A percentile compares a stretch with the other conserved stretches of the same genome.
Evolutionary conservation across 2,888 invertebrate species (phyloP).

Genomic region (Drepanosiphum platanoidis): DNA sequence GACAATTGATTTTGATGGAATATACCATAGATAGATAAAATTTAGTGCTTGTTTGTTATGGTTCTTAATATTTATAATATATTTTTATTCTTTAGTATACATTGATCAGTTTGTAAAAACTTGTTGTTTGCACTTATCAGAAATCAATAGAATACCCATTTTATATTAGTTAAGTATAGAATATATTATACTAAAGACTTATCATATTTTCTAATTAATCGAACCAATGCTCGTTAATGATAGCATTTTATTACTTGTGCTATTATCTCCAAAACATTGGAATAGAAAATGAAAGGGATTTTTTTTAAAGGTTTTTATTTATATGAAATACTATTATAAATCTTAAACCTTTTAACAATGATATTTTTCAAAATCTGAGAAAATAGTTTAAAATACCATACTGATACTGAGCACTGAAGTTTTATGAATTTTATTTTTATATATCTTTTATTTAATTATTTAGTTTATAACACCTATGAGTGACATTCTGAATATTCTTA

Average conservation of each 20-base stretch:
- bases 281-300: background rate
- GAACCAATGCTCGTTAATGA: slow-evolving; percentile 39
- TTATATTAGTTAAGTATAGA: too few relatives aligned
- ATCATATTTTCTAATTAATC: background rate
- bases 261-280: slow-evolving; percentile 21
- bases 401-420: background rate
- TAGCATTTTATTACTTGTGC: slow-evolving; percentile 14
- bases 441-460: background rate
- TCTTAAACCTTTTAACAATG: background rate
- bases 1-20: too few relatives aligned
- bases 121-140: too few relatives aligned
- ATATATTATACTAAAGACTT: background rate
- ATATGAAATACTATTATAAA: too few relatives aligned
- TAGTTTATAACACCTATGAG: background rate
- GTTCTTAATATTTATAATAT: too few relatives aligned
- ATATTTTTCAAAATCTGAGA: background rate
- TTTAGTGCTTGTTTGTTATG: too few relatives aligned
- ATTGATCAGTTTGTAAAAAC: too few relatives aligned
- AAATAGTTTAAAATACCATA: slow-evolving; percentile 2
- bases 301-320: background rate
- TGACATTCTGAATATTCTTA: background rate
- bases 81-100: too few relatives aligned
- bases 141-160: too few relatives aligned
- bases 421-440: background rate
- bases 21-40: too few relatives aligned